A percentile compares a stretch with the other conserved stretches of the same genome.
Conservation (phyloP, 2,888 invertebrate genomes). For the Bursaphelenchus okinawaensis region DNA sequence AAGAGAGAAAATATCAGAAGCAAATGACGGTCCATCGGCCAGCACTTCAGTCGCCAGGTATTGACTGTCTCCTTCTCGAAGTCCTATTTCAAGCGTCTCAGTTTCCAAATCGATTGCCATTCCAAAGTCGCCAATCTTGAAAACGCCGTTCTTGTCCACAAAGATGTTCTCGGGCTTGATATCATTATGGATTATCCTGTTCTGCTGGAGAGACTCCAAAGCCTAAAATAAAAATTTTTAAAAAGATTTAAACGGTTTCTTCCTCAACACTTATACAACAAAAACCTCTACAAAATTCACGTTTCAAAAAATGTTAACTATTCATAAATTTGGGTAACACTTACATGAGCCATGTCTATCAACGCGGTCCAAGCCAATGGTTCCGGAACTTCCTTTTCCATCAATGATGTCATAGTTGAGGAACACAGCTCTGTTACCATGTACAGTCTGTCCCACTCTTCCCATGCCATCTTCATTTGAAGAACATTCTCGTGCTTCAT, state of each 20-base stretch:
- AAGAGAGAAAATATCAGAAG: constrained; percentile 69
- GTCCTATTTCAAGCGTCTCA: constrained; percentile 25
- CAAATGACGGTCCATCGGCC: constrained; percentile 66
- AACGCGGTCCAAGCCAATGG: constrained; percentile 68
- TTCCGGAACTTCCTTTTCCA: constrained; percentile 66
- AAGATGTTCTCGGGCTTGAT: constrained; percentile 75
- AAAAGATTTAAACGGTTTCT: not conserved
- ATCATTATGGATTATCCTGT: constrained; percentile 68
- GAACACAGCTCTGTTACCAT: constrained; percentile 71
- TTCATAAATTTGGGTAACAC: too few relatives aligned
- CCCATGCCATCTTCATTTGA: constrained; percentile 70
- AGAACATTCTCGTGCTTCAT: constrained; percentile 69
- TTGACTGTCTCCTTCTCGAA: constrained; percentile 70
- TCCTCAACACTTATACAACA: not conserved
- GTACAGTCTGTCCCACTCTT: constrained; percentile 68
- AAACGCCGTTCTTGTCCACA: constrained; percentile 66
- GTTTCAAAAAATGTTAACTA: not conserved
- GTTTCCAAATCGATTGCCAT: constrained; percentile 67
- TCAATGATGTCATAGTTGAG: constrained; percentile 64
- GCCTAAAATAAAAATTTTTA: constrained; percentile 26
- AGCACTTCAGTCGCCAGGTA: constrained; percentile 73
- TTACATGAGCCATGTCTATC: constrained; percentile 63
- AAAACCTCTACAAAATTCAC: not conserved
- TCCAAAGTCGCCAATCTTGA: constrained; percentile 74
- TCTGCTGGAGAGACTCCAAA: constrained; percentile 67